A percentile compares a stretch with the other conserved stretches of the same genome.
phyloP scores from a whole-genome alignment of 2,888 invertebrate species.

The Orthonychiurus folsomi region DNA sequence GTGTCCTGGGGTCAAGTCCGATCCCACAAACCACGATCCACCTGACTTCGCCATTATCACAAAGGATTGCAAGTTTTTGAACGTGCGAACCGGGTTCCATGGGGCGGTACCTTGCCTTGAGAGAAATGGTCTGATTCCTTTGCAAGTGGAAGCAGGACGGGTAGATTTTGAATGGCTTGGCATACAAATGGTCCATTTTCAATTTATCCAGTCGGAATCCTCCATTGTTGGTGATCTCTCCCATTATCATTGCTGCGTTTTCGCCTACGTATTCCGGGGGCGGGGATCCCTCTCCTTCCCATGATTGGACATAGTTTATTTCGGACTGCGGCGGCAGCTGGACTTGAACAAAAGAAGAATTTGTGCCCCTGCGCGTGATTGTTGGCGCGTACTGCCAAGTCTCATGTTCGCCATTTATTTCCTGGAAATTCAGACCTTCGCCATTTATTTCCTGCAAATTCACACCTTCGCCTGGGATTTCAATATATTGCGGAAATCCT shows the following conservation, averaged over 20 bases:
- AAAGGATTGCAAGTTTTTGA: conserved; percentile 29
- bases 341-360: no score
- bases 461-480: conserved; percentile 1
- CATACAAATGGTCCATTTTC: conserved; percentile 13
- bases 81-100: conserved; percentile 18
- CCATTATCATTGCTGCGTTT: neutral
- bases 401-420: no score
- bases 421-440: no score
- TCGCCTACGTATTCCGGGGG: no score
- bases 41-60: conserved; percentile 35
- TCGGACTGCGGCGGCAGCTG: no score
- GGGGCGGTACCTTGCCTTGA: conserved; percentile 24
- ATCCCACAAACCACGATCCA: conserved; percentile 31
- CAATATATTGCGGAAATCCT: neutral
- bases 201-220: conserved; percentile 5
- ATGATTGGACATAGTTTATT: no score
- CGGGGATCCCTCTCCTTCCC: no score
- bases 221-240: conserved; percentile 10
- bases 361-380: no score
- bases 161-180: conserved; percentile 21
- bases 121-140: conserved; percentile 21
- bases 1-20: conserved; percentile 20
- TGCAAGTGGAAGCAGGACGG: conserved; percentile 27
- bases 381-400: no score
- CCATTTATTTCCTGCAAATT: no score